Base-by-base conservation (phyloP, 92 coral and sea anemone genomes). In the Actinostola sp. region DNA sequence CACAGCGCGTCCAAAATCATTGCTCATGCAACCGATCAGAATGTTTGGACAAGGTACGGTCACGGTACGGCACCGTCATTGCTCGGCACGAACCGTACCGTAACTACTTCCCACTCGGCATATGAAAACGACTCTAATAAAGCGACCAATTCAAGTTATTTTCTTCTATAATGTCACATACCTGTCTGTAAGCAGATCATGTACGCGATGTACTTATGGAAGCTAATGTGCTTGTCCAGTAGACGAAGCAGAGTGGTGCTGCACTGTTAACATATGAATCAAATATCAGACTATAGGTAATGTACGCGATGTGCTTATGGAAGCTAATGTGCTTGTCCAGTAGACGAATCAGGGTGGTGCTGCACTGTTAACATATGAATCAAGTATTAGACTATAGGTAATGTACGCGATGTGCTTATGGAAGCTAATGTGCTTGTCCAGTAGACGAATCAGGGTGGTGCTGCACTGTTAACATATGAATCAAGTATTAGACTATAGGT, bases 111-210 rank as follows among this genome's bases (percentile, higher is more conserved):
- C n/a, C n/a, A n/a, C n/a, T n/a, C n/a, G n/a, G n/a, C n/a, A n/a
- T n/a, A n/a, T n/a, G n/a, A n/a, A n/a, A n/a, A n/a, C n/a, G n/a
- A n/a, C n/a, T n/a, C n/a, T n/a, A n/a, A n/a, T n/a, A n/a, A n/a
- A n/a, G n/a, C n/a, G n/a, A n/a, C n/a, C n/a, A n/a, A n/a, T n/a
- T n/a, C n/a, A n/a, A n/a, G n/a, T 50, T 17, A 50, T 50, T 50
- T 17, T 4, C 38, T 4, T 4, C 54, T n/a, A 8, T 15, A 54
- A 42, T 17, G 26, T 21, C 19, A 34, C 63, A 34, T 55, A 93
- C 97, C 97, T 76, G 98, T 89, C 61, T 87, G 95, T 15, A 93
- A 48, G 66, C 96, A 89, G 67, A 93, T 93, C 88, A 84, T 90
- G 42, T 90, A 93, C 1, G 98, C 98, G 24, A 93, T 87, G 75